Conservation (phyloP, 2,888 invertebrate genomes). For the Drosophila paramelanica region DNA sequence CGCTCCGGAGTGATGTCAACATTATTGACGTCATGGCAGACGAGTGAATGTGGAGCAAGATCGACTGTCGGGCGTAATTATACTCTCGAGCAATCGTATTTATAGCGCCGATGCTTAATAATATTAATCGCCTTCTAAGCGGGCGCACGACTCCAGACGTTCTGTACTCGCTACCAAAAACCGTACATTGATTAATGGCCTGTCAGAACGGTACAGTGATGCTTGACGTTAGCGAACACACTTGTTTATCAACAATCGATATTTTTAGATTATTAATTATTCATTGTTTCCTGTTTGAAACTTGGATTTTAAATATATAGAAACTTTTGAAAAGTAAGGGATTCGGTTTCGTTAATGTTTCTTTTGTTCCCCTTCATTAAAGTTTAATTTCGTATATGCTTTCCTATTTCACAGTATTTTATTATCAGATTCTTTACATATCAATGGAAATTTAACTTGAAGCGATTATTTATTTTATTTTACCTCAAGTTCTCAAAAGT, state of each 20-base stretch:
- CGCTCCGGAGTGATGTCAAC: slow-evolving; percentile 58
- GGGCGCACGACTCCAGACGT: slow-evolving; percentile 28
- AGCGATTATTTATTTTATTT: too few relatives aligned
- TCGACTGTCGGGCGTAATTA: slow-evolving; percentile 32
- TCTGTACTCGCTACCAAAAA: slow-evolving; percentile 15
- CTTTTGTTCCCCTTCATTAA: too few relatives aligned
- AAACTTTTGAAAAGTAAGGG: too few relatives aligned
- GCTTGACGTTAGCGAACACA: slow-evolving; percentile 10
- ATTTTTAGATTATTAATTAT: background rate
- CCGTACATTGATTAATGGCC: slow-evolving; percentile 44
- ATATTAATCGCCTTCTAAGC: slow-evolving; percentile 56
- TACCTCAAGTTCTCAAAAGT: background rate
- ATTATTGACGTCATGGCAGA: slow-evolving; percentile 56
- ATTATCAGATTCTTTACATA: too few relatives aligned
- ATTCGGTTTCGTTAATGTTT: too few relatives aligned
- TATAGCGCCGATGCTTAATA: slow-evolving; percentile 18
- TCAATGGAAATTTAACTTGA: too few relatives aligned
- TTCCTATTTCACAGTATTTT: too few relatives aligned
- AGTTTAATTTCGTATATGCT: too few relatives aligned
- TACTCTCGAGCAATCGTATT: slow-evolving; percentile 23
- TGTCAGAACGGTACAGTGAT: slow-evolving; percentile 34
- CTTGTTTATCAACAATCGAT: background rate
- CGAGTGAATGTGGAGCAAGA: slow-evolving; percentile 50
- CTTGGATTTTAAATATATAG: too few relatives aligned
- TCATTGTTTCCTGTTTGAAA: too few relatives aligned